Evolutionary conservation across 2,113 vertebrate species (phyloP).

Genomic region (Tupaia tana): DNA sequence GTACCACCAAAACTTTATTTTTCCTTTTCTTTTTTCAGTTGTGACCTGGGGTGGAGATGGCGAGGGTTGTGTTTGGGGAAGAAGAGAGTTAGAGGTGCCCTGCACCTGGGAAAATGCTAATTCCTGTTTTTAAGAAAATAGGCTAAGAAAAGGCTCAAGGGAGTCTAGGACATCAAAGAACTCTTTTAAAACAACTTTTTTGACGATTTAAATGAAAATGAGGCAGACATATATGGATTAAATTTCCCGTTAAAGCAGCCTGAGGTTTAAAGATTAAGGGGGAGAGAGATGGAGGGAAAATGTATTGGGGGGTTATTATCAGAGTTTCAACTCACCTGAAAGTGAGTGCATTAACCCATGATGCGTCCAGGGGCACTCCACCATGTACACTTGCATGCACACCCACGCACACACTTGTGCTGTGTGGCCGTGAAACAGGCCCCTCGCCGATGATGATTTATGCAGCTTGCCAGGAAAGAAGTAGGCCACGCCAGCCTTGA

Average conservation of each 20-base stretch:
- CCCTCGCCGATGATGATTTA: slow-evolving; percentile 85
- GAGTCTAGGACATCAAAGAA: slow-evolving; percentile 84
- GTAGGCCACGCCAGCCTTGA: slow-evolving; percentile 86
- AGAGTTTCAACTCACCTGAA: slow-evolving; percentile 48
- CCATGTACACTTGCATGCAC: accelerated
- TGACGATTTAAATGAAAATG: slow-evolving; percentile 84
- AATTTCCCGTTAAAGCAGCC: slow-evolving; percentile 80
- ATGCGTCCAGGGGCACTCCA: background rate
- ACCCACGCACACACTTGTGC: background rate
- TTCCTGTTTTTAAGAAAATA: slow-evolving; percentile 84
- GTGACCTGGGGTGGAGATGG: background rate
- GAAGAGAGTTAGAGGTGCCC: background rate
- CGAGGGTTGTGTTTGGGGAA: slow-evolving; percentile 15
- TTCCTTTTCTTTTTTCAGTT: background rate
- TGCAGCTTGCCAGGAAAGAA: slow-evolving; percentile 86
- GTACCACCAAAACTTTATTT: background rate
- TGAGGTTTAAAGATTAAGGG: slow-evolving; percentile 81
- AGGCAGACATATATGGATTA: slow-evolving; percentile 82
- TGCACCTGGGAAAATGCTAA: slow-evolving; percentile 78
- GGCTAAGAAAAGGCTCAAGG: slow-evolving; percentile 83
- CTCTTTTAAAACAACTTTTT: slow-evolving; percentile 81
- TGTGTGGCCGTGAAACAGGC: slow-evolving; percentile 69
- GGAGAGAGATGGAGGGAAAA: slow-evolving; percentile 60
- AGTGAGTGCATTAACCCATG: slow-evolving; percentile 64
- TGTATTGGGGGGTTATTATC: slow-evolving; percentile 44